A percentile compares a stretch with the other conserved stretches of the same genome.
Evolutionary conservation across 1,140 invertebrate species (phyloP).

Genomic region (Sarcophaga bullata): DNA sequence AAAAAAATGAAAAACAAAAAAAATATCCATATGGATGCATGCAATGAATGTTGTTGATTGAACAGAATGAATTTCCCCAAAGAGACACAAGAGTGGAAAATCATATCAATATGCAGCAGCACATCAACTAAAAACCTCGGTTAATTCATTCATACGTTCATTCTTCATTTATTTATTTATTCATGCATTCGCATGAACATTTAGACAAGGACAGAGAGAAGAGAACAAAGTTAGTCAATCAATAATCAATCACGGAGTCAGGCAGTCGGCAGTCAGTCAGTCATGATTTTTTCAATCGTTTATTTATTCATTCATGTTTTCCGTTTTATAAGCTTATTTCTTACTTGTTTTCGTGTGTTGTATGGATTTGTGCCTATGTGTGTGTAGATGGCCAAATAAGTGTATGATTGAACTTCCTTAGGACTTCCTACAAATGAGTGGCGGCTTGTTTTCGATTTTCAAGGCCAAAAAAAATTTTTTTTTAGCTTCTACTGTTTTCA

Average conservation of each 20-base stretch:
- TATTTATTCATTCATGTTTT: background rate
- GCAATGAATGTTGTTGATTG: constrained; percentile 14
- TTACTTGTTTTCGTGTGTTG: too few species aligned
- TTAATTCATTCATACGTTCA: background rate
- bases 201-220: too few species aligned
- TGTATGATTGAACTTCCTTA: background rate
- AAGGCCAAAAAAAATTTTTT: too few species aligned
- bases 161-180: background rate
- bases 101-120: constrained; percentile 33
- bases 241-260: background rate
- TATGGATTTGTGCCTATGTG: too few species aligned
- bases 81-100: constrained; percentile 26
- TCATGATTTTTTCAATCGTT: background rate
- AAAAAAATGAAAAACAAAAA: background rate
- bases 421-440: background rate
- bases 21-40: background rate
- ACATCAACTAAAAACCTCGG: constrained; percentile 20
- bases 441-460: background rate
- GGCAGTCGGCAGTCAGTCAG: background rate
- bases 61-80: background rate
- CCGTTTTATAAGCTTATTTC: too few species aligned
- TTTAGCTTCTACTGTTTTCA: background rate
- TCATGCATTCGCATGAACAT: too few species aligned
- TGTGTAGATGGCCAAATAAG: background rate
- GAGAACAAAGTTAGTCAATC: too few species aligned